phyloP scores from a whole-genome alignment of 2,888 invertebrate species.

The Heliconius charithonia region DNA sequence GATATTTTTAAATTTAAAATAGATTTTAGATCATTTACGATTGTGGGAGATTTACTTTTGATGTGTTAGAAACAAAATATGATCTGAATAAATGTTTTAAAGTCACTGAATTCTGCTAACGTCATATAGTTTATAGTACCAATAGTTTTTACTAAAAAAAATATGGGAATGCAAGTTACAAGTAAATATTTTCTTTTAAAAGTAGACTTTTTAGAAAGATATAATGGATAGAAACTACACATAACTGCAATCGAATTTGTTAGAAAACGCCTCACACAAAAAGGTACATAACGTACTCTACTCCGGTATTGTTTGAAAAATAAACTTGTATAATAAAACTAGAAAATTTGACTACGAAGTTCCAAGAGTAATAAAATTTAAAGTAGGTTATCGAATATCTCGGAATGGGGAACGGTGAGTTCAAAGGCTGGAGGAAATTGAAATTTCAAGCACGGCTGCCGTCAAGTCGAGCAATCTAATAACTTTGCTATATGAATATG shows the following conservation, averaged over 20 bases:
- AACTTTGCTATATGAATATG: conserved; percentile 26
- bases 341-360: conserved; percentile 21
- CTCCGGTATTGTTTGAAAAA: conserved; percentile 1
- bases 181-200: too few species aligned
- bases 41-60: not conserved
- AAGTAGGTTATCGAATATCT: conserved; percentile 38
- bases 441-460: conserved; percentile 52
- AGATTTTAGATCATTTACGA: not conserved
- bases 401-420: conserved; percentile 36
- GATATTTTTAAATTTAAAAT: conserved; percentile 14
- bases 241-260: not conserved
- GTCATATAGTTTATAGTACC: too few species aligned
- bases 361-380: conserved; percentile 32
- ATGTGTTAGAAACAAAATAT: not conserved
- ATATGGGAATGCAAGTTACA: too few species aligned
- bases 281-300: not conserved
- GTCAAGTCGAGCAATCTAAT: conserved; percentile 39
- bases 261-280: not conserved
- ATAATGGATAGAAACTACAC: too few species aligned
- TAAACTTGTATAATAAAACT: conserved; percentile 9
- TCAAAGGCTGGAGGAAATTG: conserved; percentile 50
- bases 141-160: too few species aligned
- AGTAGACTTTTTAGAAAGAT: too few species aligned
- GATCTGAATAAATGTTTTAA: too few species aligned
- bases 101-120: too few species aligned